Conservation (phyloP, 1,140 invertebrate genomes). For the Drosophila bifasciata region DNA sequence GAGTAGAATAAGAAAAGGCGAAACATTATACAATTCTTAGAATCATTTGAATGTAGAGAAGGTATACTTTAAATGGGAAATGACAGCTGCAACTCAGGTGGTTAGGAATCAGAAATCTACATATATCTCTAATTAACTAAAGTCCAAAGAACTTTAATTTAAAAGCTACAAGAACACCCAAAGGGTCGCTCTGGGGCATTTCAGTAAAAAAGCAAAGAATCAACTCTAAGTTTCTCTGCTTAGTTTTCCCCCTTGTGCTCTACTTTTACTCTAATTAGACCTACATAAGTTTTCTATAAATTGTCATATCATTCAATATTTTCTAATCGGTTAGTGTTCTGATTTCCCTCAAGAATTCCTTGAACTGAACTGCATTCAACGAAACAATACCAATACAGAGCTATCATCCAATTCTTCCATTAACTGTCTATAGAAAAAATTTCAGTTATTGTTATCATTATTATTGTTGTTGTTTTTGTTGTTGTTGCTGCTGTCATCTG, state of each 20-base stretch:
- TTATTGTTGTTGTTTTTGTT: slow-evolving; percentile 16
- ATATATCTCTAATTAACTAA: too few relatives aligned
- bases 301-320: slow-evolving; percentile 25
- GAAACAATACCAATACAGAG: slow-evolving; percentile 26
- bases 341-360: slow-evolving; percentile 22
- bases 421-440: slow-evolving; percentile 29
- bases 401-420: slow-evolving; percentile 33
- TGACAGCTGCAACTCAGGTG: not conserved
- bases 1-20: not conserved
- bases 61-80: too few relatives aligned
- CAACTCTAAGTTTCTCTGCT: too few relatives aligned
- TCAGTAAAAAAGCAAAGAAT: too few relatives aligned
- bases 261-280: slow-evolving; percentile 3
- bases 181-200: too few relatives aligned
- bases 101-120: not conserved
- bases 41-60: too few relatives aligned
- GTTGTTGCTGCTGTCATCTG: slow-evolving; percentile 12
- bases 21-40: too few relatives aligned
- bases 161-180: too few relatives aligned
- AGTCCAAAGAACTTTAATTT: too few relatives aligned
- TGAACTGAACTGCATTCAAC: slow-evolving; percentile 41
- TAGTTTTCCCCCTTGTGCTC: not conserved
- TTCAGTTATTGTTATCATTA: slow-evolving; percentile 1
- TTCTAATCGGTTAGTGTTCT: slow-evolving; percentile 65
- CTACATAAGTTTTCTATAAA: not conserved